Conservation (phyloP, 2,113 vertebrate species). For the Otis tarda region DNA sequence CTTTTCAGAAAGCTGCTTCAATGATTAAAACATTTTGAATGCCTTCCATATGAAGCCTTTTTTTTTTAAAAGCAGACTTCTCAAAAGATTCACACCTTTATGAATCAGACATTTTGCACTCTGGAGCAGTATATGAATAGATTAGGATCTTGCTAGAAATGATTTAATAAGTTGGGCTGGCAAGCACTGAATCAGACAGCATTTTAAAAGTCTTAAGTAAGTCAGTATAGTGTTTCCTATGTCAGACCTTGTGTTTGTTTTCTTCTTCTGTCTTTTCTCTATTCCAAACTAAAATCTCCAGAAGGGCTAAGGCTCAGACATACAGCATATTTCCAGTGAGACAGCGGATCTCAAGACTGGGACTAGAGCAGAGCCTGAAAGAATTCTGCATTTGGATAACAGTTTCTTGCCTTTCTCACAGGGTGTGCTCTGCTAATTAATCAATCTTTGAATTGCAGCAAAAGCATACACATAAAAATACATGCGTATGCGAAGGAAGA, state of each 20-base stretch:
- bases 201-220: neutral
- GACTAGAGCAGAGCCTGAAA: neutral
- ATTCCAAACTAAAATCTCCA: neutral
- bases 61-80: neutral
- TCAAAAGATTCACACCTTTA: neutral
- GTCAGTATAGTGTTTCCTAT: neutral
- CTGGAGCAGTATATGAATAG: neutral
- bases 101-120: neutral
- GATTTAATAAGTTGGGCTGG: neutral
- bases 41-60: neutral
- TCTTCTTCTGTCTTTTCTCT: neutral
- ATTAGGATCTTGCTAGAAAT: neutral
- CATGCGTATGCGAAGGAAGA: neutral
- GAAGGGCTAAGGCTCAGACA: neutral
- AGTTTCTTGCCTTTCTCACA: neutral
- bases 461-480: neutral
- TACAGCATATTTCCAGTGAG: neutral
- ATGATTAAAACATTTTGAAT: neutral
- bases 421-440: neutral
- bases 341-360: neutral
- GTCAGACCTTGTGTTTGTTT: neutral
- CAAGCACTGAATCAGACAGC: neutral
- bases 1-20: neutral
- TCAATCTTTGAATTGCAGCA: neutral
- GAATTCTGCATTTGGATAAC: neutral